Percentiles rank a stretch among this genome's conserved stretches.
Evolutionary conservation across 2,888 invertebrate genomes (phyloP).

Genomic region (Gymnoscelis rufifasciata): DNA sequence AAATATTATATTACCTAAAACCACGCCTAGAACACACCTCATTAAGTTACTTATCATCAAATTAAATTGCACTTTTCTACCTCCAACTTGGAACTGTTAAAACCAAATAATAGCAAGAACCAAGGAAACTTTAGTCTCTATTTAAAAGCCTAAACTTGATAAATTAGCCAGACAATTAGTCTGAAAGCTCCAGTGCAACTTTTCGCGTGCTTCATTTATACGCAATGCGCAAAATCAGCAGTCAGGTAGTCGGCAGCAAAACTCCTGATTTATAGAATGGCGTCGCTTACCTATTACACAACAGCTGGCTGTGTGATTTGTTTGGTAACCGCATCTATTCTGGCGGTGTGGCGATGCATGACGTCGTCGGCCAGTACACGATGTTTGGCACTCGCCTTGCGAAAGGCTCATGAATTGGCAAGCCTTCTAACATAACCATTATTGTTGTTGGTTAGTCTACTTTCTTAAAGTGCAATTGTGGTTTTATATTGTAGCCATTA

Average conservation of each 20-base stretch:
- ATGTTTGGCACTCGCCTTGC: slow-evolving; percentile 1
- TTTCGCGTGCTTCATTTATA: slow-evolving; percentile 18
- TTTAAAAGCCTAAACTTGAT: no score
- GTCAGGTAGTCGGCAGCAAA: slow-evolving; percentile 11
- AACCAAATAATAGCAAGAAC: no score
- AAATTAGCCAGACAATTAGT: no score
- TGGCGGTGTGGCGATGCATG: slow-evolving; percentile 10
- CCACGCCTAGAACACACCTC: no score
- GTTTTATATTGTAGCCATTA: no score
- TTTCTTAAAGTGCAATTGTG: no score
- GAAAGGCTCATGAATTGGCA: background rate
- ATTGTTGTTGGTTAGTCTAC: no score
- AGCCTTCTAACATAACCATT: background rate
- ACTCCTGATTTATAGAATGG: slow-evolving; percentile 12
- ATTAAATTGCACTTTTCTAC: no score
- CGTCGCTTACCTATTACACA: slow-evolving; percentile 7
- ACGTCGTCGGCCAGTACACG: slow-evolving; percentile 6
- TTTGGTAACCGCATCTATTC: slow-evolving; percentile 17
- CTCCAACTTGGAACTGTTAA: no score
- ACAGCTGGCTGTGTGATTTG: slow-evolving; percentile 12
- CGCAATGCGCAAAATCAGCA: slow-evolving; percentile 21
- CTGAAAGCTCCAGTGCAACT: background rate
- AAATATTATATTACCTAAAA: no score
- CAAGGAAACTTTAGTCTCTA: no score
- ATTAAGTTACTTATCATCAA: no score